phyloP scores from a whole-genome alignment of 1,140 invertebrate genomes.

The Solen grandis region DNA sequence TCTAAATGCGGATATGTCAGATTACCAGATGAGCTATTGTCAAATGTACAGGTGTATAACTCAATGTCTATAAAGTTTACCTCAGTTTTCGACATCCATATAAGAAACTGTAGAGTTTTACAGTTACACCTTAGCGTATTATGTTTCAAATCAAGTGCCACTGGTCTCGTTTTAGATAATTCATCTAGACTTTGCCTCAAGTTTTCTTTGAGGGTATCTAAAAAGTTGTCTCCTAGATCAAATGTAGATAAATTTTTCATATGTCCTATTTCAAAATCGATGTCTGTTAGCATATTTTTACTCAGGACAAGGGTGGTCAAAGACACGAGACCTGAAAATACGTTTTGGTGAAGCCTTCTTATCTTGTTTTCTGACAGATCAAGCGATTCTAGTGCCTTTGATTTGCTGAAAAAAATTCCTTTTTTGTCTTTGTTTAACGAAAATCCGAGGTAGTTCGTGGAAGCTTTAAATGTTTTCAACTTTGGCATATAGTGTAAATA shows the following conservation, averaged over 20 bases:
- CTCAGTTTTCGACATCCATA: conserved; percentile 9
- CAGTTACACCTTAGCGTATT: conserved; percentile 25
- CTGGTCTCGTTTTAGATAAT: neutral
- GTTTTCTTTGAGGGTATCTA: neutral
- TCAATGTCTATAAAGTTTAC: neutral
- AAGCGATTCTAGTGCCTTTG: neutral
- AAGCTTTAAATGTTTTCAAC: neutral
- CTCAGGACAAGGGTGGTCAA: conserved; percentile 1
- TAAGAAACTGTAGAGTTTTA: conserved; percentile 6
- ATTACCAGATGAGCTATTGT: neutral
- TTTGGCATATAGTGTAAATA: neutral
- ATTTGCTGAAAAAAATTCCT: conserved; percentile 4
- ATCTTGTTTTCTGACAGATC: conserved; percentile 11
- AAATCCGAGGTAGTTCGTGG: neutral
- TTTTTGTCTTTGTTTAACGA: neutral
- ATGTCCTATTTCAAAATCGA: neutral
- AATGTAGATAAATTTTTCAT: neutral
- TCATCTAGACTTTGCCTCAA: neutral
- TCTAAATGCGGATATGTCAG: neutral
- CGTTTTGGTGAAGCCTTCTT: neutral
- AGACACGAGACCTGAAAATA: neutral
- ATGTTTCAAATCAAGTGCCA: neutral
- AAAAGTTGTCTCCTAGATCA: neutral
- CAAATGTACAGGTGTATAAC: neutral
- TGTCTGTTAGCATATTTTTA: conserved; percentile 11